phyloP scores from a whole-genome alignment of 2,797 vertebrate genomes.

The Choloepus didactylus region DNA sequence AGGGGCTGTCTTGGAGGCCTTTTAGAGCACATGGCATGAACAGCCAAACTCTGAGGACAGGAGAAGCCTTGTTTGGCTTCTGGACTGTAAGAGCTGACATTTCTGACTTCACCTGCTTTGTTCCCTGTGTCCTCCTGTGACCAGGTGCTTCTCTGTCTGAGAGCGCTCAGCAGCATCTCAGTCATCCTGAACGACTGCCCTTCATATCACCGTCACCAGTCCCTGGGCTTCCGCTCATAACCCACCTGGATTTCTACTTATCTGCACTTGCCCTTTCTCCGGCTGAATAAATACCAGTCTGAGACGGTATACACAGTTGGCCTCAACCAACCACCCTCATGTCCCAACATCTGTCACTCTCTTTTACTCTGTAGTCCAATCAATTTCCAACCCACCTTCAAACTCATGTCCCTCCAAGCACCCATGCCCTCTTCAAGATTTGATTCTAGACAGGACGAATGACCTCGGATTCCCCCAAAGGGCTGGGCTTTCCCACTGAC shows the following conservation, averaged over 20 bases:
- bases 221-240: background rate
- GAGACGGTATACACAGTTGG: rapidly evolving
- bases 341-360: background rate
- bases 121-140: background rate
- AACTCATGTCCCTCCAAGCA: background rate
- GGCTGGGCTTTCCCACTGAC: rapidly evolving
- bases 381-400: no score
- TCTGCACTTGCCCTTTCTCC: background rate
- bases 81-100: background rate
- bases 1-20: background rate
- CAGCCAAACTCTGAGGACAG: background rate
- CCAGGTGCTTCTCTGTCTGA: background rate
- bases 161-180: no score
- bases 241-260: background rate
- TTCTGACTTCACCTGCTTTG: background rate
- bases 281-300: no score
- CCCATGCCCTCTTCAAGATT: background rate
- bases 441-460: rapidly evolving
- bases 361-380: background rate
- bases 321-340: rapidly evolving
- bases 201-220: background rate
- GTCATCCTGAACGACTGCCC: background rate
- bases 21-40: conserved; percentile 28
- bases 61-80: rapidly evolving
- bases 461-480: rapidly evolving